These are phyloP conservation scores for Semaprochilodus insignis DNA, from an alignment of 2,797 vertebrate species.

Conservation along the genomic window DNA sequence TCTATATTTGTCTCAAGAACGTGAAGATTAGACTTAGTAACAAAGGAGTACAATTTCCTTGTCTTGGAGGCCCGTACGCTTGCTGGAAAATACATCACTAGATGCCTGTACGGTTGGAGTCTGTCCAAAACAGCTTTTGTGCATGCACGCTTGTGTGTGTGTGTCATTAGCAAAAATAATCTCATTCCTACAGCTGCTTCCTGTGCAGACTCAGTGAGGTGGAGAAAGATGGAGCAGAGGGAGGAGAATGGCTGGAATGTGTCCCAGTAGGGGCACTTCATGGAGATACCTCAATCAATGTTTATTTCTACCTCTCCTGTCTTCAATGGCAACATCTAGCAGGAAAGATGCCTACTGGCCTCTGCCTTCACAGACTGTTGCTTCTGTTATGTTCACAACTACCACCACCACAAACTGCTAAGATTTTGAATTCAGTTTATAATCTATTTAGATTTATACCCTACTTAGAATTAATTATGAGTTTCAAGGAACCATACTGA, in stretches of 20 bases:
- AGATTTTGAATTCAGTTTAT: too few relatives aligned
- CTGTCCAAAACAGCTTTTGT: slow-evolving; percentile 4
- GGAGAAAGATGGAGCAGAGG: background rate
- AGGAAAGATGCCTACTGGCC: background rate
- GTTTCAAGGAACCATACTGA: too few relatives aligned
- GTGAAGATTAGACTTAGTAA: background rate
- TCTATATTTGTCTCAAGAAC: background rate
- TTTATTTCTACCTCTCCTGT: background rate
- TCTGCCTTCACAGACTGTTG: background rate
- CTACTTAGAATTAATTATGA: too few relatives aligned
- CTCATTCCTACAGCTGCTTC: slow-evolving; percentile 32
- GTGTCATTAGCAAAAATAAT: slow-evolving; percentile 16
- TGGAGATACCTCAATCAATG: background rate
- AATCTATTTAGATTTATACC: too few relatives aligned
- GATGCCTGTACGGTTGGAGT: background rate
- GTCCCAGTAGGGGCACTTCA: background rate
- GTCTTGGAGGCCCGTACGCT: background rate
- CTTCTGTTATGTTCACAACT: background rate
- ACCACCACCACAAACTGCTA: background rate
- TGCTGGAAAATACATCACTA: slow-evolving; percentile 16
- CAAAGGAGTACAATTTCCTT: background rate
- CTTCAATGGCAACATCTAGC: background rate
- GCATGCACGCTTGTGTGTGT: background rate
- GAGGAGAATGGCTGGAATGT: slow-evolving; percentile 7
- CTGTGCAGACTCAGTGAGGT: slow-evolving; percentile 8